Evolutionary conservation across 1,140 invertebrate species (phyloP).

Genomic region (Cotesia glomerata): DNA sequence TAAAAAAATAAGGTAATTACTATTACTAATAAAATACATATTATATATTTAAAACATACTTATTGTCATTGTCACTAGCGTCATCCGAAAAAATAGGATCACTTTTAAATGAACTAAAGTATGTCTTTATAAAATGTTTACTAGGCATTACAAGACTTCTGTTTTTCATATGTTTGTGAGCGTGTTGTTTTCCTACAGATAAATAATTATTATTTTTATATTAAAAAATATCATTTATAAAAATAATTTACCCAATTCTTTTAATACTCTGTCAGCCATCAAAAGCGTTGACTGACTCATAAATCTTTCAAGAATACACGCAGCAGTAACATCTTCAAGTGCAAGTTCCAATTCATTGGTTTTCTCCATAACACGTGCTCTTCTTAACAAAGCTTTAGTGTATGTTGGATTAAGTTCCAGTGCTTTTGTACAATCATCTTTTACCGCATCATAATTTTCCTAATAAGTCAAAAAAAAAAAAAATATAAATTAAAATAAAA

Average conservation of each 20-base stretch:
- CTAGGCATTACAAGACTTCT: constrained; percentile 79
- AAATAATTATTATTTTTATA: constrained; percentile 11
- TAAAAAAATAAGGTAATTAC: constrained; percentile 14
- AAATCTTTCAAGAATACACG: constrained; percentile 90
- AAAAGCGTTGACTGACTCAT: constrained; percentile 77
- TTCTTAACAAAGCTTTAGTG: constrained; percentile 83
- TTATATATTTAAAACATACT: constrained; percentile 18
- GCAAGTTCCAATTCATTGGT: constrained; percentile 78
- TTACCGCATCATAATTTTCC: constrained; percentile 84
- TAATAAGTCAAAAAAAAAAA: constrained; percentile 41
- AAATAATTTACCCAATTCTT: constrained; percentile 71
- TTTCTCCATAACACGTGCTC: constrained; percentile 84
- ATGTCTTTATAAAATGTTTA: constrained; percentile 82
- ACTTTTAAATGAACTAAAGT: constrained; percentile 83
- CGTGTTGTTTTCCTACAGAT: constrained; percentile 71
- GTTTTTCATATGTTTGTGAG: constrained; percentile 72
- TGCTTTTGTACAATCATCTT: constrained; percentile 86
- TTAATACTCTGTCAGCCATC: constrained; percentile 86
- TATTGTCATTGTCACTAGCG: constrained; percentile 35
- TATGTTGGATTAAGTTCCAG: constrained; percentile 87
- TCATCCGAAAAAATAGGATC: constrained; percentile 72
- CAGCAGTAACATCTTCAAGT: constrained; percentile 90
- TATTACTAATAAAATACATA: background rate
- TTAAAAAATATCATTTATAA: constrained; percentile 6
- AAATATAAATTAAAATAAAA: background rate